A percentile compares a stretch with the other conserved stretches of the same genome.
These are phyloP conservation scores for Formica exsecta DNA, from an alignment of 1,140 invertebrate genomes.

Conservation along the genomic window DNA sequence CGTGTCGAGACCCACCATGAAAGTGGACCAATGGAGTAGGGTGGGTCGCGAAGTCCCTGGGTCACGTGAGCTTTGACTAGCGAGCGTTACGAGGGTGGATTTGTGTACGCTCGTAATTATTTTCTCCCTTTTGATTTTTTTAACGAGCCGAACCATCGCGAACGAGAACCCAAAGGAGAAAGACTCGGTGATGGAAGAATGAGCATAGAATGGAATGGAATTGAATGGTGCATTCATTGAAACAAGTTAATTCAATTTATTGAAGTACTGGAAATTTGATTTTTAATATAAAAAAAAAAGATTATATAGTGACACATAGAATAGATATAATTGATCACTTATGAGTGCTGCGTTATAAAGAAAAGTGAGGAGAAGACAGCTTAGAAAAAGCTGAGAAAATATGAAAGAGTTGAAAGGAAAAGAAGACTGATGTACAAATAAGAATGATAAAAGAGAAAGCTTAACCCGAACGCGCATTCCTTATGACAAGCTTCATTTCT, in stretches of 20 bases:
- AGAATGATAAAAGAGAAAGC: conserved; percentile 50
- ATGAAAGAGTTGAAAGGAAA: not conserved
- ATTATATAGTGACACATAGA: not conserved
- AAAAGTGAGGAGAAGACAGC: not conserved
- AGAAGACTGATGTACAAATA: not conserved
- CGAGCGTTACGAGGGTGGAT: conserved; percentile 73
- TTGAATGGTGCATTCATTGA: not conserved
- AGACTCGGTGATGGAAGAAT: conserved; percentile 48
- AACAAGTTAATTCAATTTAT: not conserved
- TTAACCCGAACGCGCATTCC: conserved; percentile 13
- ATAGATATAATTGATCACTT: conserved; percentile 3
- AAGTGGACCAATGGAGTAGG: conserved; percentile 73
- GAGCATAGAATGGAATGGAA: conserved; percentile 30
- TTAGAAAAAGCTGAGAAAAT: not conserved
- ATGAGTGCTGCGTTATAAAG: conserved; percentile 4
- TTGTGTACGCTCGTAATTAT: conserved; percentile 74
- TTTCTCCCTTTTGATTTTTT: conserved; percentile 74
- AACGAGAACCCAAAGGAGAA: conserved; percentile 28
- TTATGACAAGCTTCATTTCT: conserved; percentile 39
- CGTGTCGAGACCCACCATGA: conserved; percentile 72
- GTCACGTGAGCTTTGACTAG: conserved; percentile 76
- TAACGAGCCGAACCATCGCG: conserved; percentile 54
- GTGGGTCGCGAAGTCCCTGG: conserved; percentile 61
- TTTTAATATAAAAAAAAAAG: conserved; percentile 7
- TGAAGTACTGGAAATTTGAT: not conserved